Percentiles rank a stretch among this genome's conserved stretches.
phyloP scores from a whole-genome alignment of 2,888 invertebrate species.

The Polymixis lichenea region DNA sequence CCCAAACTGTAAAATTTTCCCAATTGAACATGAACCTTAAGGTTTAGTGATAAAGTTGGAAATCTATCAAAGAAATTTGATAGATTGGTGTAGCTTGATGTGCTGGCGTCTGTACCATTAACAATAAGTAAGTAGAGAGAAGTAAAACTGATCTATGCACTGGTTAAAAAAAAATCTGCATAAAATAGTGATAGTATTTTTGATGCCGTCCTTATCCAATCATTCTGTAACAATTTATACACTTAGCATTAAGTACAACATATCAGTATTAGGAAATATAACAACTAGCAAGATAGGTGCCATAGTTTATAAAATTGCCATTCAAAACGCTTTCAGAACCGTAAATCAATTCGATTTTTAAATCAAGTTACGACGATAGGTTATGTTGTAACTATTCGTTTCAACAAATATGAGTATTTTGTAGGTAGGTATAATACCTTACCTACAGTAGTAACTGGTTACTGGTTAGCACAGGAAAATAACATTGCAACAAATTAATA shows the following conservation, averaged over 20 bases:
- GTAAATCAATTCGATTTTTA: conserved; percentile 15
- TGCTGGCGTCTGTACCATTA: neutral
- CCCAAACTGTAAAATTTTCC: no score
- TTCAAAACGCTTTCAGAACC: conserved; percentile 38
- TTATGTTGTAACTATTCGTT: conserved; percentile 18
- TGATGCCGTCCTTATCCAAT: conserved; percentile 73
- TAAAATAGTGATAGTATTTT: conserved; percentile 65
- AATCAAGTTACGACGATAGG: conserved; percentile 5
- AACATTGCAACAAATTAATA: conserved; percentile 28
- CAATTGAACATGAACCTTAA: no score
- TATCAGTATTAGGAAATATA: conserved; percentile 80
- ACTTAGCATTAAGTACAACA: conserved; percentile 77
- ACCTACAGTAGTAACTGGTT: conserved; percentile 1
- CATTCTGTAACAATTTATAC: conserved; percentile 47
- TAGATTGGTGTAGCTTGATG: no score
- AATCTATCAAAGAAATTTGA: no score
- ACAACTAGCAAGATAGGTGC: conserved; percentile 76
- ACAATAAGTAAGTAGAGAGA: neutral
- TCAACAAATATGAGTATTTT: conserved; percentile 15
- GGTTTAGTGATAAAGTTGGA: no score
- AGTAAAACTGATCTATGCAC: conserved; percentile 10
- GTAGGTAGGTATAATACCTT: conserved; percentile 22
- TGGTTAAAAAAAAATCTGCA: conserved; percentile 23
- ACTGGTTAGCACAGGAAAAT: conserved; percentile 40
- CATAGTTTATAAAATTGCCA: conserved; percentile 72